Conservation (phyloP, 2,797 vertebrate genomes). For the Pogoniulus pusillus region DNA sequence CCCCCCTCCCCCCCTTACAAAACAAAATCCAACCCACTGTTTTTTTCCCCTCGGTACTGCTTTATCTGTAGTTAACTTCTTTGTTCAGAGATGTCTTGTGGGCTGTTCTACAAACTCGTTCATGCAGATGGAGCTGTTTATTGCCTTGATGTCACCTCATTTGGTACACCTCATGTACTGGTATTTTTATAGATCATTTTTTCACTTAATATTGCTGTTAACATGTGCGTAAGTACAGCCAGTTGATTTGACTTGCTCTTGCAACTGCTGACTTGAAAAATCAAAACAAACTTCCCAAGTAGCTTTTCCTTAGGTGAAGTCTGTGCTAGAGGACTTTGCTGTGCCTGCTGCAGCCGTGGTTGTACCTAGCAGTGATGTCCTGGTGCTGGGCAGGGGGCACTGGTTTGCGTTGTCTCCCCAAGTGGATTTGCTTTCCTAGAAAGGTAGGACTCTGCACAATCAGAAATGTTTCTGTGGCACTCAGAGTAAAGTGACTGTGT, state of each 20-base stretch:
- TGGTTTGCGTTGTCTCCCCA: neutral
- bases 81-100: constrained; percentile 38
- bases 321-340: neutral
- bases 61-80: constrained; percentile 23
- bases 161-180: constrained; percentile 56
- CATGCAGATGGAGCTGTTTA: constrained; percentile 64
- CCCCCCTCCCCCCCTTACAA: too few species aligned
- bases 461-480: neutral
- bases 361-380: neutral
- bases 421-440: neutral
- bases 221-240: constrained; percentile 36
- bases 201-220: constrained; percentile 60
- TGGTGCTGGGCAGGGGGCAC: neutral
- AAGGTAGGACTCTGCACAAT: neutral
- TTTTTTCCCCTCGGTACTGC: neutral
- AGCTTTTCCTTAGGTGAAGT: neutral
- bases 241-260: constrained; percentile 27
- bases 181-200: constrained; percentile 66
- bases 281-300: neutral
- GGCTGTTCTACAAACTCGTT: constrained; percentile 41
- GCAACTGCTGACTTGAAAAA: constrained; percentile 30
- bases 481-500: rapidly evolving
- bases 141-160: constrained; percentile 68
- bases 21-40: neutral
- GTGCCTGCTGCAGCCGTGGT: neutral